These are phyloP conservation scores for Oxyura jamaicensis DNA, from an alignment of 2,113 vertebrate genomes.

Conservation along the genomic window DNA sequence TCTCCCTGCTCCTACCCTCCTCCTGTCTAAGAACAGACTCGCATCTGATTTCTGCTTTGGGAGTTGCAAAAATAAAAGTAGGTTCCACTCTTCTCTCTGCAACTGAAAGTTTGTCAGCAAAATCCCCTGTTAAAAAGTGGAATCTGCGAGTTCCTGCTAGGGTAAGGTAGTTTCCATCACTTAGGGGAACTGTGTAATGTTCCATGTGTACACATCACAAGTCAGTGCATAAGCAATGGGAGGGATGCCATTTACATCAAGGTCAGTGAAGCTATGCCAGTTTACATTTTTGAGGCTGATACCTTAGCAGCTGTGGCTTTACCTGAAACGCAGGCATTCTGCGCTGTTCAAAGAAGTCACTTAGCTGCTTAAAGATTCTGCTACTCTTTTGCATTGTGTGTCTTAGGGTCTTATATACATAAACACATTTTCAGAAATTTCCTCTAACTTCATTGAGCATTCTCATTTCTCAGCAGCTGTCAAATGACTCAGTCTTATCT, in stretches of 20 bases:
- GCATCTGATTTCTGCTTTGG: background rate
- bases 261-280: background rate
- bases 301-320: background rate
- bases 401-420: background rate
- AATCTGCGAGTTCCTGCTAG: background rate
- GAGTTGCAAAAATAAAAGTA: background rate
- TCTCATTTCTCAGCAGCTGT: background rate
- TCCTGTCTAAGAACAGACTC: background rate
- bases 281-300: background rate
- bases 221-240: background rate
- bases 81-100: background rate
- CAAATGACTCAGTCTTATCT: background rate
- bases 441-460: background rate
- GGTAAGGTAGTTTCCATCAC: accelerated
- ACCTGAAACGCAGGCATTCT: background rate
- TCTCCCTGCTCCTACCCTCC: background rate
- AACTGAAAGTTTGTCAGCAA: background rate
- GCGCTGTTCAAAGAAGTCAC: background rate
- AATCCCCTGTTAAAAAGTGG: background rate
- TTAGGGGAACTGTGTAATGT: accelerated
- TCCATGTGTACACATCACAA: background rate
- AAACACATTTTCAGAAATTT: background rate
- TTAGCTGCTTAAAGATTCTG: background rate
- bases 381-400: background rate
- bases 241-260: background rate